Evolutionary conservation across 2,888 invertebrate species (phyloP), one percentile per base, ranked within the genome.

Genomic region (Eupelmus urozonus): DNA sequence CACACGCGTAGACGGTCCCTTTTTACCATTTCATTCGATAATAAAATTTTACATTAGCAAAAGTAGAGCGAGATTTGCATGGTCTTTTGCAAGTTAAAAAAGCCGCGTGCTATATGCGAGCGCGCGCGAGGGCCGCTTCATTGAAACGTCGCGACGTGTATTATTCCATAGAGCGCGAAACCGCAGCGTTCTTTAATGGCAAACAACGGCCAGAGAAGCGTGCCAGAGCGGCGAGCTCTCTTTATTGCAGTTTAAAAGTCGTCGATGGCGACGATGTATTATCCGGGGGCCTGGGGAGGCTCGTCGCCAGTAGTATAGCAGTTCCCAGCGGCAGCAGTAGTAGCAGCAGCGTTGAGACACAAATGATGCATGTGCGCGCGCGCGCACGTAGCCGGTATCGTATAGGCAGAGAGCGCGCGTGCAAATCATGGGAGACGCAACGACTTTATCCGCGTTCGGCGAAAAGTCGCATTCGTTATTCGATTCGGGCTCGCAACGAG

Each of bases 1-100:
- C 76, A 59, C 69, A 62, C 27, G 34, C 9, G 9, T 34, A 34
- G 2, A 16, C 18, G 40, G 23, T 23, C 34, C 13, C 74, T 55
- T 73, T 73, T 60, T 57, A 23, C 7, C 60, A 20, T 62, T 78
- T 51, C 42, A 49, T 66, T 71, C 49, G 27, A 45, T 72, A 75
- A 80, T 77, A 65, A 73, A 80, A 80, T 77, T 60, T 59, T 59
- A 45, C 79, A 80, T 76, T 76, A 80, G 76, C 45, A 66, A 62
- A 70, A 45, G 60, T 79, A 13, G 60, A 53, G 60, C 55, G 53
- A 7, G 55, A 75, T 78, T 78, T 70, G 45, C 78, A 59, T 63
- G 57, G 73, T 13, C 20, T 49, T 42, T 45, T 23, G 27, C 34
- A 5, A 55, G 53, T 29, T 9, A 40, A 34, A 29, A 34, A 29